Conservation (phyloP, 2,797 vertebrate genomes). For the Onychomys arenicola region DNA sequence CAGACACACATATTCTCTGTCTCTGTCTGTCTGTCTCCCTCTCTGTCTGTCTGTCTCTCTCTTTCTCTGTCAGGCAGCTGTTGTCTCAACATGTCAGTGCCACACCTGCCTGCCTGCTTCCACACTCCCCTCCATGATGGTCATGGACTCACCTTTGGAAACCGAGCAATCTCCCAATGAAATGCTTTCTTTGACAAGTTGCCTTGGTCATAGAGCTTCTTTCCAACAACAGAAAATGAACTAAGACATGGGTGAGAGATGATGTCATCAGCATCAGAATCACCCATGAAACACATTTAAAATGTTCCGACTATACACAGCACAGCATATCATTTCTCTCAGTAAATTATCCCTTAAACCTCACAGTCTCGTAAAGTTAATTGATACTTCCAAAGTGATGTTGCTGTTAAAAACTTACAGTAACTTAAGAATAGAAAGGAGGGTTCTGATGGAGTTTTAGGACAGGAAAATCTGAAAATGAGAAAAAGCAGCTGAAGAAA, state of each 20-base stretch:
- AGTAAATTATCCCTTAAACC: not conserved
- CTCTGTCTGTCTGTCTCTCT: not conserved
- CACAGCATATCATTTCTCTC: not conserved
- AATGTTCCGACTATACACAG: not conserved
- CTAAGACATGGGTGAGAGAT: not conserved
- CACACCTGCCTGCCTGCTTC: too few species aligned
- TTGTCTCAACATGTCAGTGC: not conserved
- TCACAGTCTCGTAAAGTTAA: not conserved
- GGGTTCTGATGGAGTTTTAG: not conserved
- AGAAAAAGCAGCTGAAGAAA: slow-evolving; percentile 41
- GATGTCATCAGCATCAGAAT: not conserved
- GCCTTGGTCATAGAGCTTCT: not conserved
- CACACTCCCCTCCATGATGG: too few species aligned
- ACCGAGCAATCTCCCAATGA: not conserved
- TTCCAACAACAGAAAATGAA: not conserved
- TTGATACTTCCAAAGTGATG: not conserved
- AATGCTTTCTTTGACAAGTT: not conserved
- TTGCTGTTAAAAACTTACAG: not conserved
- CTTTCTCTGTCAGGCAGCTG: not conserved
- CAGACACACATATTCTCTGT: not conserved
- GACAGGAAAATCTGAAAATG: not conserved
- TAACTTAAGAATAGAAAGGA: slow-evolving; percentile 40
- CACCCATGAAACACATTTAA: slow-evolving; percentile 28
- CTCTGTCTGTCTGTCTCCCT: not conserved
- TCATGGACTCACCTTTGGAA: not conserved